Percentiles rank a stretch among this genome's conserved stretches.
These are phyloP conservation scores for Penaeus japonicus DNA, from an alignment of 1,140 invertebrate species.

Conservation along the genomic window DNA sequence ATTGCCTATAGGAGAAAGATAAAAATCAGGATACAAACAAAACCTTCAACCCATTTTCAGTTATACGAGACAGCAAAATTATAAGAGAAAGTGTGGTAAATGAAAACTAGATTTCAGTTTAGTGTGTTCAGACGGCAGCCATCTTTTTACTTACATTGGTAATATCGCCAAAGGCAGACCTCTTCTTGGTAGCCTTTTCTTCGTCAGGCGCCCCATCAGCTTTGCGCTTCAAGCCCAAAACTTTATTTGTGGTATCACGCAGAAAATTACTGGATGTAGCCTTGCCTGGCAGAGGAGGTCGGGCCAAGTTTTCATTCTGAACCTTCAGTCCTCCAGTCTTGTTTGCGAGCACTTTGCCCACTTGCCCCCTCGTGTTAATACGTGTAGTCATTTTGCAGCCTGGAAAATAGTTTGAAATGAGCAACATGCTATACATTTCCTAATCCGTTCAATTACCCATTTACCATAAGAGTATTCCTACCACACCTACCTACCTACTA, in stretches of 20 bases:
- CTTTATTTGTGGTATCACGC: constrained; percentile 24
- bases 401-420: too few species aligned
- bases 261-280: background rate
- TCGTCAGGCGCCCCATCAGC: constrained; percentile 29
- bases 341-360: background rate
- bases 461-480: too few species aligned
- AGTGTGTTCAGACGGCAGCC: too few species aligned
- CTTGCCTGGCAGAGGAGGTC: constrained; percentile 43
- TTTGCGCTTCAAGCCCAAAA: constrained; percentile 47
- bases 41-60: too few species aligned
- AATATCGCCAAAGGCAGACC: constrained; percentile 52
- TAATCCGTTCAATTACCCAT: too few species aligned
- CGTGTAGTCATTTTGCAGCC: background rate
- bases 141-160: constrained; percentile 46
- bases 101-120: too few species aligned
- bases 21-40: background rate
- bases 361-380: background rate
- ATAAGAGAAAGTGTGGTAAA: too few species aligned
- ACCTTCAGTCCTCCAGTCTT: constrained; percentile 29
- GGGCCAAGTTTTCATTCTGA: constrained; percentile 45
- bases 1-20: constrained; percentile 33
- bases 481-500: too few species aligned
- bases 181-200: constrained; percentile 41
- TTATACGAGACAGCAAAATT: too few species aligned
- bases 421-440: too few species aligned